phyloP scores from a whole-genome alignment of 2,888 invertebrate species.

The Drosophila hamatofila region DNA sequence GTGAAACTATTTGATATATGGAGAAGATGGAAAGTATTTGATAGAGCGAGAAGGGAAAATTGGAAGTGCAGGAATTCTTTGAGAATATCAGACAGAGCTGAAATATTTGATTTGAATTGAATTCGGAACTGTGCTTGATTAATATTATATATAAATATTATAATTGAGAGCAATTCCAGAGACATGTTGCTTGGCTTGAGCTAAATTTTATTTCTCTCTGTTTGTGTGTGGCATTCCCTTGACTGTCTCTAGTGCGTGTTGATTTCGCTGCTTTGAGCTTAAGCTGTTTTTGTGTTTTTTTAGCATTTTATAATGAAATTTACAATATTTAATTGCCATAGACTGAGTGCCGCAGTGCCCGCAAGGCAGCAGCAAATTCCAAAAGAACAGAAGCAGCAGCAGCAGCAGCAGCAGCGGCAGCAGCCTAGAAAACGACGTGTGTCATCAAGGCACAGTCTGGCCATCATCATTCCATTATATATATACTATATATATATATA shows the following conservation, averaged over 20 bases:
- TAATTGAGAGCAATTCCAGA: not conserved
- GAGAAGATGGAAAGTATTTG: no score
- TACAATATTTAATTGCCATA: slow-evolving; percentile 67
- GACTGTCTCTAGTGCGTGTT: slow-evolving; percentile 19
- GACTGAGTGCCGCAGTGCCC: slow-evolving; percentile 27
- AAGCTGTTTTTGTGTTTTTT: slow-evolving; percentile 45
- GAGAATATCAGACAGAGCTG: not conserved
- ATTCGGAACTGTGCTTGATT: not conserved
- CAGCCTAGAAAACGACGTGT: slow-evolving; percentile 36
- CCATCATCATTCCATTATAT: slow-evolving; percentile 25
- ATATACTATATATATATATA: slow-evolving; percentile 5
- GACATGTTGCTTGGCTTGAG: not conserved
- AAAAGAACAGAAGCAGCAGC: slow-evolving; percentile 5
- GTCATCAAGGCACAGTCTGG: slow-evolving; percentile 26
- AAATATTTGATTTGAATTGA: not conserved
- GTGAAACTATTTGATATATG: not conserved
- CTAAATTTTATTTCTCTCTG: not conserved
- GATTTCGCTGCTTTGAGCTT: slow-evolving; percentile 9
- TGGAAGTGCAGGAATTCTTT: not conserved
- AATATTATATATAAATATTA: slow-evolving; percentile 1
- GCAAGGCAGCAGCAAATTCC: slow-evolving; percentile 31
- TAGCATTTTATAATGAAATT: slow-evolving; percentile 65
- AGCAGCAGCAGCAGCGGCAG: slow-evolving; percentile 6
- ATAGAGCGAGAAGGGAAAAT: no score
- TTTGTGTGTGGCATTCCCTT: slow-evolving; percentile 9